phyloP scores from a whole-genome alignment of 2,113 vertebrate species.

The Pluvianellus socialis region DNA sequence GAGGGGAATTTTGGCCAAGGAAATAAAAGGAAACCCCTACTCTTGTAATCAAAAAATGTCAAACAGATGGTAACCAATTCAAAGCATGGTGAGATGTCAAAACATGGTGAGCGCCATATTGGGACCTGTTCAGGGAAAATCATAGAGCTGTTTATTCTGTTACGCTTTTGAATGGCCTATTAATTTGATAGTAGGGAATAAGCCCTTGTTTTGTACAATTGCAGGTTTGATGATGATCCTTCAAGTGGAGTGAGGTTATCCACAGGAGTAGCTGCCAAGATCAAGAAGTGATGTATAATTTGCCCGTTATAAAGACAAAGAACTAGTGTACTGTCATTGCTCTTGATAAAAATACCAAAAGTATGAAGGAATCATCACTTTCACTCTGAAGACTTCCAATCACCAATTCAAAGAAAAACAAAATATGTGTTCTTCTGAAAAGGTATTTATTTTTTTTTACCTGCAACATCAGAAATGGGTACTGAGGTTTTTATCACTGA shows the following conservation, averaged over 20 bases:
- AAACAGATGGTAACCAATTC: constrained; percentile 22
- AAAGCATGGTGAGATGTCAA: not conserved
- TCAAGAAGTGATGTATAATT: not conserved
- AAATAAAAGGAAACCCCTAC: not conserved
- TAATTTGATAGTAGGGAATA: not conserved
- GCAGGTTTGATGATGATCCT: not conserved
- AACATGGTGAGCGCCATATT: not conserved
- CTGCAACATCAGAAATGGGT: not conserved
- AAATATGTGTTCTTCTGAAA: not conserved
- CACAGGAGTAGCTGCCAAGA: not conserved
- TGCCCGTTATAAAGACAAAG: not conserved
- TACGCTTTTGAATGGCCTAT: not conserved
- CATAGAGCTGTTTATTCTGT: not conserved
- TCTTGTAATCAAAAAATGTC: not conserved
- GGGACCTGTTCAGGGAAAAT: not conserved
- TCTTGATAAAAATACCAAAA: not conserved
- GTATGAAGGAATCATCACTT: not conserved
- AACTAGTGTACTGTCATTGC: not conserved
- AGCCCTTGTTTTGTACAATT: not conserved
- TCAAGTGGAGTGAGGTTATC: not conserved
- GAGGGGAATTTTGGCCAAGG: not conserved
- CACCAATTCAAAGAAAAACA: not conserved
- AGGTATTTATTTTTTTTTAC: not conserved
- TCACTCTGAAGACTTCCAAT: not conserved
- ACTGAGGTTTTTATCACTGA: not conserved